Base-by-base conservation (phyloP, 2,888 invertebrate genomes). In the Nymphalis urticae region DNA sequence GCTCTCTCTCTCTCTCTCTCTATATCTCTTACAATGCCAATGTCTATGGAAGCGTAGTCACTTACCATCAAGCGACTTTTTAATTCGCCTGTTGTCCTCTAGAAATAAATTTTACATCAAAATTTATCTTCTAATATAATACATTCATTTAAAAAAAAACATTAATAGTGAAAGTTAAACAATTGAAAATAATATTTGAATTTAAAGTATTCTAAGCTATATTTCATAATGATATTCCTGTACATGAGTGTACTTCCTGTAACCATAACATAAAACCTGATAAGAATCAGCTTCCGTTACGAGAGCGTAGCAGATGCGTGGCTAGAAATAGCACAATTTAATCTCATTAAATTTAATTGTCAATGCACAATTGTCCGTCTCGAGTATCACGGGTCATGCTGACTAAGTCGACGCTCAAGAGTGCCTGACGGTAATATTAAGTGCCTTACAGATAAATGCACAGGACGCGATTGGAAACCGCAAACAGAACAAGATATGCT, bases 331-430 rank as follows among this genome's bases (percentile, higher is more conserved):
- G 87, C 82, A 85, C 83, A 84, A 87, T 89, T 86, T 86, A 85
- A 90, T 87, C 86, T 88, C 80, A 88, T 90, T 85, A 85, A 82
- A 84, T 85, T 88, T 89, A 90, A 92, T 89, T 89, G 85, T 82
- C 84, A 82, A 85, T 86, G 83, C 80, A 86, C 88, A 88, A 87
- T 88, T 88, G 88, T 79, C 77, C 77, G 79, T 83, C 88, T 87
- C 86, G 78, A 85, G 86, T 82, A 85, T 81, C 80, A 79, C 78
- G 78, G 87, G 85, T 88, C 86, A 83, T 70, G 80, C 78, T 87
- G 88, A 88, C 79, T 89, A 86, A 88, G 71, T 70, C 64, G 77
- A 75, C 77, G 75, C 75, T 73, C 75, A 63, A 24, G 56, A 73
- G 54, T 48, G 54, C 58, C 42, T 68, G 70, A 68, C 63, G 59